Evolutionary conservation across 2,113 vertebrate genomes (phyloP).

Genomic region (Oryctolagus cuniculus): mOryCun1.1 NC_091443.1:43013501-43014000

Average conservation of each 20-base stretch:
- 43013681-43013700: neutral
- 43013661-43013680: neutral
- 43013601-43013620: neutral
- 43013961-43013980: neutral
- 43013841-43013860: neutral
- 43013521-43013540: neutral
- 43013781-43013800: neutral
- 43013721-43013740: neutral
- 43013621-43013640: constrained; percentile 1
- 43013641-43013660: constrained; percentile 2
- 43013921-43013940: neutral
- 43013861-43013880: neutral
- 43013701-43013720: constrained; percentile 43
- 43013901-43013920: neutral
- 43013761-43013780: constrained; percentile 34
- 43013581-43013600: neutral
- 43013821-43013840: neutral
- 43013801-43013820: neutral
- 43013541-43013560: neutral
- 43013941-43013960: neutral
- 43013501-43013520: neutral
- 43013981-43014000: constrained; percentile 8
- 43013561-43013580: neutral
- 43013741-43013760: constrained; percentile 13
- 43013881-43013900: neutral